Evolutionary conservation across 2,113 vertebrate species (phyloP).

Genomic region (Planiliza haematocheilus): DNA sequence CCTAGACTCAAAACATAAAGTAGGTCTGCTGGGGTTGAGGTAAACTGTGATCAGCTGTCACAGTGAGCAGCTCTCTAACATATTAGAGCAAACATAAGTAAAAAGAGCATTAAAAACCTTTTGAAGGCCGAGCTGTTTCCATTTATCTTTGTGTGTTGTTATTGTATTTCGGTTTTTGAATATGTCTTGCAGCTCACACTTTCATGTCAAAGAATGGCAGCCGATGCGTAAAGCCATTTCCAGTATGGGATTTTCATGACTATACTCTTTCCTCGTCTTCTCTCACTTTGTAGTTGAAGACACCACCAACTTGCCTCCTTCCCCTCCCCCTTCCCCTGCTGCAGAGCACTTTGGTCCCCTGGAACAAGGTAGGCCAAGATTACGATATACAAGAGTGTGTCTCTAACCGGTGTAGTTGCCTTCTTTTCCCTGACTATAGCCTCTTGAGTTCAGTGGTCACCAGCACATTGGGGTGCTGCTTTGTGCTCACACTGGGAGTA

Average conservation of each 20-base stretch:
- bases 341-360: conserved; percentile 91
- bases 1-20: neutral
- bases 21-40: neutral
- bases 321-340: conserved; percentile 96
- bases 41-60: neutral
- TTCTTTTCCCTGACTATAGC: conserved; percentile 28
- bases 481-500: conserved; percentile 9
- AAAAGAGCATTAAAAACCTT: neutral
- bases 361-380: conserved; percentile 91
- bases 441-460: conserved; percentile 32
- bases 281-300: conserved; percentile 90
- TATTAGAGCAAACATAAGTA: neutral
- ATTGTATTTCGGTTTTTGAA: too few relatives aligned
- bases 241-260: neutral
- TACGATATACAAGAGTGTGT: conserved; percentile 3
- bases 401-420: conserved; percentile 29
- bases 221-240: neutral
- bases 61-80: neutral
- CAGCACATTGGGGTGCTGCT: conserved; percentile 34
- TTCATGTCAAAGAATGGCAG: neutral
- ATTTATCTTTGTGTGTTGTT: neutral
- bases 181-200: too few relatives aligned
- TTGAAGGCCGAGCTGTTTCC: too few relatives aligned
- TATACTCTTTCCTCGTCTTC: conserved; percentile 1
- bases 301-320: conserved; percentile 96